phyloP scores from a whole-genome alignment of 2,888 invertebrate species.

The Tupiocoris notatus region DNA sequence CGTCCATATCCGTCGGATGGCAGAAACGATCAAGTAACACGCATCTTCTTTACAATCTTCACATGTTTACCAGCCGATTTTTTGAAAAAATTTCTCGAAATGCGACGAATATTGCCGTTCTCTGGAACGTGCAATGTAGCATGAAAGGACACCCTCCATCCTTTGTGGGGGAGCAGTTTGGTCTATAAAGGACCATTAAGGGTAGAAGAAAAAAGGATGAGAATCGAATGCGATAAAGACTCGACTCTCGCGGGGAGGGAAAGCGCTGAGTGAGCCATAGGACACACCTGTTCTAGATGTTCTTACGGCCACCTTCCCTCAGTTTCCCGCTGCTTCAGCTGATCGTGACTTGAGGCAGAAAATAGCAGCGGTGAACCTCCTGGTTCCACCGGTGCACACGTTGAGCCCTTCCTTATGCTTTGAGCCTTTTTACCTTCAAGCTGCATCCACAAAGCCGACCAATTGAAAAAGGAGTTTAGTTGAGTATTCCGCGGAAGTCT shows the following conservation, averaged over 20 bases:
- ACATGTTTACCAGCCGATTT: no score
- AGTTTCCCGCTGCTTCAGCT: background rate
- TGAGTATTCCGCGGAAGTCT: constrained; percentile 28
- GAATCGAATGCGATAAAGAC: constrained; percentile 38
- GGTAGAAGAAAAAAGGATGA: background rate
- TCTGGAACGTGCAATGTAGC: no score
- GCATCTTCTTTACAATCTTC: no score
- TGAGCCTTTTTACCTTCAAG: background rate
- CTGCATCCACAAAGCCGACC: background rate
- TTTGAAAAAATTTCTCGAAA: no score
- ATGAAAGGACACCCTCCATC: no score
- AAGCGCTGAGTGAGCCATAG: constrained; percentile 32
- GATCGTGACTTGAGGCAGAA: background rate
- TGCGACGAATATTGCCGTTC: no score
- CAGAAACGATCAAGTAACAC: no score
- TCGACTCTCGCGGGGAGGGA: background rate
- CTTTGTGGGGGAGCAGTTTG: no score
- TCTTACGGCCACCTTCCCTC: constrained; percentile 4
- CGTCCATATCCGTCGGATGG: no score
- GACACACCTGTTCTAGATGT: constrained; percentile 10
- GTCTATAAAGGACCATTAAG: background rate
- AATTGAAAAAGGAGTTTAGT: constrained; percentile 1
- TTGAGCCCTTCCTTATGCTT: background rate
- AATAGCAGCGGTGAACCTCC: background rate
- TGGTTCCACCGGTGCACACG: background rate